These are phyloP conservation scores for Cerastis leucographa DNA, from an alignment of 2,888 invertebrate species.

Conservation along the genomic window DNA sequence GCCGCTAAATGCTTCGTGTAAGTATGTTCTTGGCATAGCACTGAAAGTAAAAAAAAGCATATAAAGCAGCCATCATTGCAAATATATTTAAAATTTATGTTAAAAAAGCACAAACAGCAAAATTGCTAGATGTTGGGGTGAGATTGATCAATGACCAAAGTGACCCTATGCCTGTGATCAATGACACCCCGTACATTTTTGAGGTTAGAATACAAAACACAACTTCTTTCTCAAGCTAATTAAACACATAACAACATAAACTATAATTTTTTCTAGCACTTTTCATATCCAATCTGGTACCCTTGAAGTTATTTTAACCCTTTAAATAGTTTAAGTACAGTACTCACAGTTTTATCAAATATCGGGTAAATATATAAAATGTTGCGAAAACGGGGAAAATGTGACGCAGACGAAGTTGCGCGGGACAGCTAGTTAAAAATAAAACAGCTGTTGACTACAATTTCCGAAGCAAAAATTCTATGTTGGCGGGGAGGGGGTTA, in stretches of 20 bases:
- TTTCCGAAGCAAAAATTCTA: too few species aligned
- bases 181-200: slow-evolving; percentile 12
- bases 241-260: slow-evolving; percentile 6
- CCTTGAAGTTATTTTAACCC: slow-evolving; percentile 9
- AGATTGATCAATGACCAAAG: slow-evolving; percentile 40
- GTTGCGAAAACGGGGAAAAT: too few species aligned
- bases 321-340: not conserved
- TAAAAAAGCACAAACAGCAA: slow-evolving; percentile 19
- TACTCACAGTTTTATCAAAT: slow-evolving; percentile 15
- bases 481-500: too few species aligned
- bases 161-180: slow-evolving; percentile 21
- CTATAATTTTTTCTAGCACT: not conserved
- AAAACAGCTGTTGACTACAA: too few species aligned
- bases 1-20: slow-evolving; percentile 1
- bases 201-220: slow-evolving; percentile 9
- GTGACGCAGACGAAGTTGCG: too few species aligned
- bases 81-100: slow-evolving; percentile 2
- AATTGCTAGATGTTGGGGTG: slow-evolving; percentile 29
- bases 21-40: slow-evolving; percentile 9
- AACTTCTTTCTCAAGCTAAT: slow-evolving; percentile 8
- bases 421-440: too few species aligned
- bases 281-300: slow-evolving; percentile 3
- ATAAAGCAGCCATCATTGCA: slow-evolving; percentile 13
- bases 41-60: slow-evolving; percentile 12
- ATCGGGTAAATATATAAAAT: too few species aligned